A percentile compares a stretch with the other conserved stretches of the same genome.
Evolutionary conservation across 2,113 vertebrate genomes (phyloP).

Genomic region (Colius striatus): DNA sequence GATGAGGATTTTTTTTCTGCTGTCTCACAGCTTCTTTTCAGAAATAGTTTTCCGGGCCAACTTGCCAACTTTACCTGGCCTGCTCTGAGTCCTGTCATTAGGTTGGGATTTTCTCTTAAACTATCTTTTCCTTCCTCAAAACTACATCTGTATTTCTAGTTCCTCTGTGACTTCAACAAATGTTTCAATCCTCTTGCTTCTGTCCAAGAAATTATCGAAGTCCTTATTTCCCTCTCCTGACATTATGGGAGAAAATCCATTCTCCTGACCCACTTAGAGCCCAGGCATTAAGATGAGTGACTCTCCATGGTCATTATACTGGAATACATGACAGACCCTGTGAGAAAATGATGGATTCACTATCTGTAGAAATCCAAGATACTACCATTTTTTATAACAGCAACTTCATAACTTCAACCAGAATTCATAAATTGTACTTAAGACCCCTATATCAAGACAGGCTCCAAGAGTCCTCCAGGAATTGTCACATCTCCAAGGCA

Average conservation of each 20-base stretch:
- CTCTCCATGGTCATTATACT: neutral
- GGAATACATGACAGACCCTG: neutral
- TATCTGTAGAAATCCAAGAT: neutral
- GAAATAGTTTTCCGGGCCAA: neutral
- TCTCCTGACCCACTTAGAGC: neutral
- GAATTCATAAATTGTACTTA: constrained; percentile 32
- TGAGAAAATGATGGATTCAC: constrained; percentile 12
- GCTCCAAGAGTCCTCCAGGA: neutral
- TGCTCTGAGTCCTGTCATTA: neutral
- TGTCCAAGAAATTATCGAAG: neutral
- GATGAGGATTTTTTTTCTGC: constrained; percentile 40
- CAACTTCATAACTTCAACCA: neutral
- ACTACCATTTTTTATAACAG: neutral
- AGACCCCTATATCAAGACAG: neutral
- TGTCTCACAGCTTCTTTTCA: constrained; percentile 44
- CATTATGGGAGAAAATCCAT: neutral
- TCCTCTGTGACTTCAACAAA: neutral
- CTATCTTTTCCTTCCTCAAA: neutral
- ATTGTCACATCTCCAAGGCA: neutral
- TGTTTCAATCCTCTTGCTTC: neutral
- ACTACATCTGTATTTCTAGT: neutral
- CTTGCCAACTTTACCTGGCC: neutral
- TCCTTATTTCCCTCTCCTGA: neutral
- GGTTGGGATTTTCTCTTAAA: neutral
- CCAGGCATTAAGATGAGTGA: neutral